A percentile compares a stretch with the other conserved stretches of the same genome.
These are phyloP conservation scores for Panurus biarmicus DNA, from an alignment of 2,113 vertebrate genomes.

Conservation along the genomic window DNA sequence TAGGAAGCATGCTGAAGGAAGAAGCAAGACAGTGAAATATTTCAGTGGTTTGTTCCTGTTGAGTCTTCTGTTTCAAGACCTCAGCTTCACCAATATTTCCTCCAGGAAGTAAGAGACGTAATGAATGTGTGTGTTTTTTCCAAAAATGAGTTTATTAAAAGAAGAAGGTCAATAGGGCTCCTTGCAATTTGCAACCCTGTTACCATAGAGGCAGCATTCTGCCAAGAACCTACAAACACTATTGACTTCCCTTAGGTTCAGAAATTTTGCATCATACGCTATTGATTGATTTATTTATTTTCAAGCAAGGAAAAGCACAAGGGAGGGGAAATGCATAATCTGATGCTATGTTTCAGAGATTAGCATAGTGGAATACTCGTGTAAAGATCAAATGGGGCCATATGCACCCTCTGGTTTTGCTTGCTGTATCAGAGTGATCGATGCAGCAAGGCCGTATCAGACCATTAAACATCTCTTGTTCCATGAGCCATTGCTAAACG, in stretches of 20 bases:
- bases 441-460: background rate
- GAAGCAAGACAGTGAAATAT: background rate
- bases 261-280: background rate
- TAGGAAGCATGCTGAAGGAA: background rate
- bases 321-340: background rate
- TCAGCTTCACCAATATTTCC: background rate
- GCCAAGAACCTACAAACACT: background rate
- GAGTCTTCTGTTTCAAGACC: background rate
- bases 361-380: background rate
- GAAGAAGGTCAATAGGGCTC: background rate
- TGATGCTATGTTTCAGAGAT: background rate
- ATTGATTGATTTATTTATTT: constrained; percentile 21
- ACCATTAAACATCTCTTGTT: constrained; percentile 34
- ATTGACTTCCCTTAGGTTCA: background rate
- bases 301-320: background rate
- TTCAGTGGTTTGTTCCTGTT: background rate
- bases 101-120: background rate
- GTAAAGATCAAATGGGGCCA: background rate
- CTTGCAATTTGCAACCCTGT: background rate
- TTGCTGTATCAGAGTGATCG: background rate
- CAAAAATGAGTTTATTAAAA: constrained; percentile 31
- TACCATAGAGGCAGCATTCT: background rate
- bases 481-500: constrained; percentile 23
- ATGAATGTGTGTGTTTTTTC: constrained; percentile 6
- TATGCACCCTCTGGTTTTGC: background rate